phyloP scores from a whole-genome alignment of 2,888 invertebrate species.

The Tachystola acroxantha region DNA sequence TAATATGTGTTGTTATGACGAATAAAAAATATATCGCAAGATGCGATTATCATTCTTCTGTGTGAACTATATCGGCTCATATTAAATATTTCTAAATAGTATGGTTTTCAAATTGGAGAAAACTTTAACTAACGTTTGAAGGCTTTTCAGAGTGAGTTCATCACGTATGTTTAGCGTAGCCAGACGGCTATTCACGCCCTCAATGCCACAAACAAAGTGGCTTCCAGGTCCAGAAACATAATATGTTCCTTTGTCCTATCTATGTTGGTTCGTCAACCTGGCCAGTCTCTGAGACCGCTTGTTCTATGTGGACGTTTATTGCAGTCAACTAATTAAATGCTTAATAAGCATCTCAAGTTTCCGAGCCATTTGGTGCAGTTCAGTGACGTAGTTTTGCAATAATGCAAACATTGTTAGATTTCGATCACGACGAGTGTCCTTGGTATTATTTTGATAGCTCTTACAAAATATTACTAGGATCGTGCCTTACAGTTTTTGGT shows the following conservation, averaged over 20 bases:
- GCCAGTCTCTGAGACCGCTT: conserved; percentile 61
- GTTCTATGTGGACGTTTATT: conserved; percentile 60
- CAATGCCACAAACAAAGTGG: conserved; percentile 54
- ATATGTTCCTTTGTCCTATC: conserved; percentile 51
- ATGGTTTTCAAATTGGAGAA: no score
- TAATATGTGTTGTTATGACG: no score
- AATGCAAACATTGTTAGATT: conserved; percentile 56
- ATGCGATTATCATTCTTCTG: no score
- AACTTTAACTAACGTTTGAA: no score
- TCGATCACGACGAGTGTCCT: conserved; percentile 67
- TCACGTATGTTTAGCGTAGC: conserved; percentile 10
- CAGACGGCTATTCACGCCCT: conserved; percentile 46
- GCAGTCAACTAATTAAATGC: conserved; percentile 38
- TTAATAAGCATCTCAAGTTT: conserved; percentile 25
- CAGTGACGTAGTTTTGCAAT: conserved; percentile 29
- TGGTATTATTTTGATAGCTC: conserved; percentile 76
- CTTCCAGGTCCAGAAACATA: conserved; percentile 43
- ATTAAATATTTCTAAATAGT: no score
- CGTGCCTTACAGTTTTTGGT: conserved; percentile 75
- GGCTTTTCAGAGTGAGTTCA: no score
- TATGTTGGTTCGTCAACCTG: conserved; percentile 61
- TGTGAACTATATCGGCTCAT: no score
- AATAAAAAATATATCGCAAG: no score
- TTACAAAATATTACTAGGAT: conserved; percentile 70
- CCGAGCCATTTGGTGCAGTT: conserved; percentile 40